phyloP scores from a whole-genome alignment of 2,113 vertebrate species.

The Apodemus speciosus region DNA sequence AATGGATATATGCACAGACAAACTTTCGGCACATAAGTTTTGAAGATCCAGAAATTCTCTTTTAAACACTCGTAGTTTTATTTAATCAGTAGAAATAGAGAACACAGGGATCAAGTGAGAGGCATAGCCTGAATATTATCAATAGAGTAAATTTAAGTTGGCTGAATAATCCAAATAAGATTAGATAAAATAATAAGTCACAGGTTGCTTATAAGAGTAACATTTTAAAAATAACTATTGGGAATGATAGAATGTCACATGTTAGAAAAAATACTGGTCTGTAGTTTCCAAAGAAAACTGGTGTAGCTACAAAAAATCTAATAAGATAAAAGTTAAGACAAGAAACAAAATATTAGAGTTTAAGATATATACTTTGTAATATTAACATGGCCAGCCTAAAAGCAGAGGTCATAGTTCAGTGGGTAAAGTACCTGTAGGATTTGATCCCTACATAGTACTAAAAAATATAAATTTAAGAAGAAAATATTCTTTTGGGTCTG shows the following conservation, averaged over 20 bases:
- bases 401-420: not conserved
- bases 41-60: not conserved
- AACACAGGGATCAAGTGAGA: not conserved
- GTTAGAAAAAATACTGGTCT: not conserved
- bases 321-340: not conserved
- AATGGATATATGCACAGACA: not conserved
- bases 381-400: not conserved
- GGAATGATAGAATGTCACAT: no score
- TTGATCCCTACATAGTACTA: not conserved
- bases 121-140: not conserved
- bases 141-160: not conserved
- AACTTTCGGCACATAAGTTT: not conserved
- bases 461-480: not conserved
- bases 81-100: conserved; percentile 10
- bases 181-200: no score
- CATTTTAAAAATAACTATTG: no score
- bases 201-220: no score
- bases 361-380: not conserved
- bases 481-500: no score
- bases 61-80: not conserved
- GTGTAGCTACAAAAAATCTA: not conserved
- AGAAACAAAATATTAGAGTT: not conserved
- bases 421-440: not conserved
- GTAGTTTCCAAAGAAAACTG: not conserved
- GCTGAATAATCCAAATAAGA: not conserved